These are phyloP conservation scores for Dipus sagitta DNA, from an alignment of 2,797 vertebrate species.

Conservation along the genomic window DNA sequence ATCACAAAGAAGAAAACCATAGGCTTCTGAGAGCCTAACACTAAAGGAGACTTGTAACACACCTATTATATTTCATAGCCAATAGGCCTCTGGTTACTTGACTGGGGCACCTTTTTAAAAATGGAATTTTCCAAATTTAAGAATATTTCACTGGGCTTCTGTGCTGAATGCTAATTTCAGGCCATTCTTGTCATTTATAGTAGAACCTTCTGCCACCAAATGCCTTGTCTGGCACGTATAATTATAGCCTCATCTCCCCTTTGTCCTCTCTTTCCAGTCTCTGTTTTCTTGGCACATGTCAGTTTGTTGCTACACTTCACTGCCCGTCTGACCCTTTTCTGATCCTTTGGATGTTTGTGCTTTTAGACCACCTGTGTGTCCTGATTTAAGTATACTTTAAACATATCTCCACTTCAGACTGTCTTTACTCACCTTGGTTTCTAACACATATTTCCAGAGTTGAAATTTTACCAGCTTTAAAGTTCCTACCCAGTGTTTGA, in stretches of 20 bases:
- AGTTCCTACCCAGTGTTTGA: not conserved
- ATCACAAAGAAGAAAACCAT: no score
- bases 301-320: not conserved
- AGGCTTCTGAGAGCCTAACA: no score
- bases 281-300: not conserved
- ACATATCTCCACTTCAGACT: not conserved
- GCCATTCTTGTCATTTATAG: not conserved
- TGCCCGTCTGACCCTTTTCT: not conserved
- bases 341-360: not conserved
- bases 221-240: not conserved
- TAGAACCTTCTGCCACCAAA: not conserved
- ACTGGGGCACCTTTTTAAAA: not conserved
- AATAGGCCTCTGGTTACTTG: not conserved
- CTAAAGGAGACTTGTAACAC: no score
- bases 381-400: not conserved
- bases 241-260: not conserved
- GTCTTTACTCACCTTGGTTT: not conserved
- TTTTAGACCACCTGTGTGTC: not conserved
- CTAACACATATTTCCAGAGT: not conserved
- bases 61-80: not conserved
- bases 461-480: conserved; percentile 12
- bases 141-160: not conserved
- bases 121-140: not conserved
- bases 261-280: not conserved
- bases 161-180: not conserved